Evolutionary conservation across 1,140 invertebrate species (phyloP), one percentile per base, ranked within the genome.

Genomic region (Tenebrio molitor): DNA sequence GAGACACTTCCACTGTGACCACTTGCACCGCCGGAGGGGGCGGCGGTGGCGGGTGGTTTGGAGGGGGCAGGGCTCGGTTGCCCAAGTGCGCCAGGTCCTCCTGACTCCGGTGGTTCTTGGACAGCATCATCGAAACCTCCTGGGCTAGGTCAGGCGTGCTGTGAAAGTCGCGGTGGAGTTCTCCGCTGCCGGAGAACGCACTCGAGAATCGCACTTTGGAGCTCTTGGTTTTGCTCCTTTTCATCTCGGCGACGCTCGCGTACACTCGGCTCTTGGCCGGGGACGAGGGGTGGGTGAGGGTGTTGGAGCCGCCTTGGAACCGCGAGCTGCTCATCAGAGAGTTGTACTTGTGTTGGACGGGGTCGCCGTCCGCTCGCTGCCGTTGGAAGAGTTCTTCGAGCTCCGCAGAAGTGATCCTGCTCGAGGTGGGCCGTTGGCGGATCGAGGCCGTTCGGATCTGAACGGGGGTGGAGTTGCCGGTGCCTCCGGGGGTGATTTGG

Each of bases 241-340:
- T 97, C 95, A 97, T 97, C 84, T 97, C 95, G 0, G 95, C 94
- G 50, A 97, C 95, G 82, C 95, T 97, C 41, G 94, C 93, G 84
- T 97, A 97, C 17, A 97, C 95, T 77, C 91, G 87, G 19, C 88
- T 88, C 78, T 89, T 88, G 41, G 89, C 87, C 50, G 90, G 89
- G 7, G 91, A 91, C n/a, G 90, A 90, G 1, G 74, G 71, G 64
- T 71, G 71, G 67, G 58, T 78, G 5, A 58, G 14, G 2, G 72
- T 73, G 72, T 85, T 87, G 1, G 83, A 85, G 68, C 88, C 89
- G 76, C 87, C 88, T 80, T 91, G 90, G 86, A 92, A 92, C 69
- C 91, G 88, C 21, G 91, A 91, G 34, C 88, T 89, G 74, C 88
- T 91, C 88, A 91, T 90, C 87, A 92, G 90, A 36, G 88, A 88